Conservation (phyloP, 1,140 invertebrate species). For the Wasmannia auropunctata region DNA sequence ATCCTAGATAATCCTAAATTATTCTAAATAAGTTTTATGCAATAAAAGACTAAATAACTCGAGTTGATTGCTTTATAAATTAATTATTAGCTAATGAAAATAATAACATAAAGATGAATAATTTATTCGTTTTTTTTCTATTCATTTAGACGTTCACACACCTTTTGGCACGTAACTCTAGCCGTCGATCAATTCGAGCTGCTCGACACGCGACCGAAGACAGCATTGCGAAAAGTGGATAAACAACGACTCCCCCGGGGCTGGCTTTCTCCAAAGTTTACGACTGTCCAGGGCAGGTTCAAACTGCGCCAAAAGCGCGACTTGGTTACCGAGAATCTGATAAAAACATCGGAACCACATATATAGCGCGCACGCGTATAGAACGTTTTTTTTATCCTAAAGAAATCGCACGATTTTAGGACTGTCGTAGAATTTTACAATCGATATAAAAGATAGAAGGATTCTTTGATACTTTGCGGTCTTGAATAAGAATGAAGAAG, state of each 20-base stretch:
- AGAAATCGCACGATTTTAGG: not conserved
- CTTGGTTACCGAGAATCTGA: not conserved
- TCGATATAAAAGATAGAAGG: not conserved
- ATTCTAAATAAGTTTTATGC: too few relatives aligned
- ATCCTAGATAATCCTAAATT: too few relatives aligned
- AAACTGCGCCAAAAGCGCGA: not conserved
- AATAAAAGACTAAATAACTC: too few relatives aligned
- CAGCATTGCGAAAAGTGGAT: constrained; percentile 13
- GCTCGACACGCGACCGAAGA: not conserved
- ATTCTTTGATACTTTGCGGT: not conserved
- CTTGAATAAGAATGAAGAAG: not conserved
- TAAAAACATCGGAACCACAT: not conserved
- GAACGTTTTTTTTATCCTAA: not conserved
- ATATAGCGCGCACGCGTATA: not conserved
- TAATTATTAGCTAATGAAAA: too few relatives aligned
- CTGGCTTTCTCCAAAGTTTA: constrained; percentile 22
- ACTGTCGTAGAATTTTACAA: not conserved
- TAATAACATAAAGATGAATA: not conserved
- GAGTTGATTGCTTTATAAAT: too few relatives aligned
- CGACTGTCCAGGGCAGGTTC: not conserved
- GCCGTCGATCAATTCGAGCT: constrained; percentile 12
- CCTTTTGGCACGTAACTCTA: not conserved
- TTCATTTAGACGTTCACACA: not conserved
- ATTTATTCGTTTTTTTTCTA: not conserved
- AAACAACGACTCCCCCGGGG: constrained; percentile 19